These are phyloP conservation scores for Trisateles emortualis DNA, from an alignment of 2,888 invertebrate species.

Conservation along the genomic window DNA sequence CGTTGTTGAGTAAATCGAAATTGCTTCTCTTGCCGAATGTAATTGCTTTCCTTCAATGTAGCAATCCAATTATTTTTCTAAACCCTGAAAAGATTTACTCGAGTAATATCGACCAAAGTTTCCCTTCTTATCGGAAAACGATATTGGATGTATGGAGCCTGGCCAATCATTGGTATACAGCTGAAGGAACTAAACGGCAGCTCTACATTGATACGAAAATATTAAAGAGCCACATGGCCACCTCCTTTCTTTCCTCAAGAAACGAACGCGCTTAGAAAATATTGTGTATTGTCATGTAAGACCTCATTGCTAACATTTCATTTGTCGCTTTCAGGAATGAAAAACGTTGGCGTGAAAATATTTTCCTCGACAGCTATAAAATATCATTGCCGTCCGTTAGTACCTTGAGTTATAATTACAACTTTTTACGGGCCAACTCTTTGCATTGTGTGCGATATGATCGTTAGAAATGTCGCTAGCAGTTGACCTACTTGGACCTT, in stretches of 20 bases:
- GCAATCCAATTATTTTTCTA: constrained; percentile 83
- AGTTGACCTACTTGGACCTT: constrained; percentile 50
- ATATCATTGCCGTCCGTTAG: constrained; percentile 27
- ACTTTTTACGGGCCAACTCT: constrained; percentile 46
- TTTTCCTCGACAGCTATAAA: constrained; percentile 34
- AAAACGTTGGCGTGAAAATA: constrained; percentile 38
- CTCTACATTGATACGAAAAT: constrained; percentile 16
- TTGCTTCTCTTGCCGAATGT: constrained; percentile 75
- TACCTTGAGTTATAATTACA: constrained; percentile 43
- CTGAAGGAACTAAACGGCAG: constrained; percentile 12
- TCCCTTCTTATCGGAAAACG: constrained; percentile 73
- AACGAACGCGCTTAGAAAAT: constrained; percentile 13
- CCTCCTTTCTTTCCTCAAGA: constrained; percentile 11
- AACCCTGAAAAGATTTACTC: constrained; percentile 78
- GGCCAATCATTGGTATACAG: constrained; percentile 41
- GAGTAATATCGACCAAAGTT: constrained; percentile 66
- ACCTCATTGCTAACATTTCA: constrained; percentile 23
- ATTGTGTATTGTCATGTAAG: constrained; percentile 21
- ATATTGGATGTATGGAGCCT: constrained; percentile 65
- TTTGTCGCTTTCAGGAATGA: constrained; percentile 28
- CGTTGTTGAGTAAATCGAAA: constrained; percentile 74
- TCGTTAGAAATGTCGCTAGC: constrained; percentile 52
- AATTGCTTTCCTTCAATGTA: constrained; percentile 81
- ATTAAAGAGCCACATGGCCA: constrained; percentile 23
- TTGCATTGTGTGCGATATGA: constrained; percentile 47